Base-by-base conservation (phyloP, 2,113 vertebrate genomes). In the Hyla sarda region DNA sequence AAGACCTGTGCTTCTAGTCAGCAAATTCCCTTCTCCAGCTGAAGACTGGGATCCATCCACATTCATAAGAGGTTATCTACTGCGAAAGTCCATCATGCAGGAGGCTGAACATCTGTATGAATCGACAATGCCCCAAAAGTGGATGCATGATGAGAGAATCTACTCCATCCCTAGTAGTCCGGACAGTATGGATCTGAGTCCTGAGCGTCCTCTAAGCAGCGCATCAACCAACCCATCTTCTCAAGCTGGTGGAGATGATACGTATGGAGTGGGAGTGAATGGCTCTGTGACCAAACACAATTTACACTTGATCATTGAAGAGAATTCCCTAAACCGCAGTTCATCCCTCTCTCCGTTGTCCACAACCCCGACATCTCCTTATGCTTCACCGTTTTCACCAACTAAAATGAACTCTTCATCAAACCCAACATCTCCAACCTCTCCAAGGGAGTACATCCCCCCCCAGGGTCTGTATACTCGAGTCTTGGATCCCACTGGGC, bases 281-380 rank as follows among this genome's bases (percentile, higher is more conserved):
- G 48, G 23, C 50, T 8, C 37, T 13, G 21, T 0, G 7, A 32
- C 32, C 13, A 78, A 50, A 41, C 83, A 60, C 11, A 23, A 28
- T 25, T 16, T 85, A 32, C 47, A 75, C 16, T 75, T 75, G 28
- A 9, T 32, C 25, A 23, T 69, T 52, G 47, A 12, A 1, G 19
- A 69, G 5, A 85, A 21, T 54, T 21, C 77, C 1, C 30, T 13
- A 23, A 69, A 71, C 25, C 30, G 56, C 14, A 54, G n/a, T 14
- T 19, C 12, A 41, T 34, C 82, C 16, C 52, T 67, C 5, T 85
- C 83, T 9, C 75, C 83, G 14, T 5, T 32, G 21, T 67, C 52
- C 8, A 85, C 58, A 19, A 85, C 83, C 12, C 83, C 83, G 13
- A 85, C 83, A 21, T 85, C 83, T 37, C 74, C 83, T n/a, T 12